Conservation (phyloP, 2,797 vertebrate species). For the Oryzias dopingdopingensis region DNA sequence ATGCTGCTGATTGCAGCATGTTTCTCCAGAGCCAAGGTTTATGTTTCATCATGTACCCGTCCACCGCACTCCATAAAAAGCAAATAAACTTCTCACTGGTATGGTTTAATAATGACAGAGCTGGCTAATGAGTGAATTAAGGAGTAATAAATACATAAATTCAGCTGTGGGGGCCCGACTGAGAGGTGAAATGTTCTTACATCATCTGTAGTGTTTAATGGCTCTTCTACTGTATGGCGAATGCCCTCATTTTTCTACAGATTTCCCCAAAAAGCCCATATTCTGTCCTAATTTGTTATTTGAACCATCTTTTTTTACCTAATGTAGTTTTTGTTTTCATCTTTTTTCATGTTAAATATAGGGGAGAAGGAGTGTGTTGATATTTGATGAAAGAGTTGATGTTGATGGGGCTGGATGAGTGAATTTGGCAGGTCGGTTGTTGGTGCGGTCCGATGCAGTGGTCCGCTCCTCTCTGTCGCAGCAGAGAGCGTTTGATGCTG, state of each 20-base stretch:
- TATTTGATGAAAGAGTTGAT: conserved; percentile 52
- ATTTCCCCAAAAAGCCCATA: not conserved
- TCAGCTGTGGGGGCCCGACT: conserved; percentile 44
- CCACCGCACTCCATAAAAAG: conserved; percentile 71
- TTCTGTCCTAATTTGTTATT: conserved; percentile 5
- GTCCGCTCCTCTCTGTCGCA: conserved; percentile 52
- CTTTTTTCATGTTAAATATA: conserved; percentile 27
- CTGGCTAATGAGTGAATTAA: conserved; percentile 75
- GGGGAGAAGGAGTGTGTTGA: conserved; percentile 25
- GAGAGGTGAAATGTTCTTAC: conserved; percentile 56
- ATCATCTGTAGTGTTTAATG: conserved; percentile 42
- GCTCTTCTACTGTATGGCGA: conserved; percentile 17
- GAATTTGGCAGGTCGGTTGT: conserved; percentile 68
- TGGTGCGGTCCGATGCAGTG: conserved; percentile 73
- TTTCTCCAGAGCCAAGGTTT: conserved; percentile 68
- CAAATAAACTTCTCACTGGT: conserved; percentile 74
- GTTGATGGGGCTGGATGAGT: conserved; percentile 65
- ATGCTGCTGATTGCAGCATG: conserved; percentile 52
- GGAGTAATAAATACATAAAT: conserved; percentile 73
- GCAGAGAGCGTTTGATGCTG: conserved; percentile 49
- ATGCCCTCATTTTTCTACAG: conserved; percentile 28
- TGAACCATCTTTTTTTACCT: conserved; percentile 2
- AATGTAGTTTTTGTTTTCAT: conserved; percentile 8
- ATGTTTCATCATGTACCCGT: conserved; percentile 63
- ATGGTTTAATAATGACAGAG: conserved; percentile 70